phyloP scores from a whole-genome alignment of 35 echinoderm and acorn worm genomes.

The Strongylocentrotus purpuratus region DNA sequence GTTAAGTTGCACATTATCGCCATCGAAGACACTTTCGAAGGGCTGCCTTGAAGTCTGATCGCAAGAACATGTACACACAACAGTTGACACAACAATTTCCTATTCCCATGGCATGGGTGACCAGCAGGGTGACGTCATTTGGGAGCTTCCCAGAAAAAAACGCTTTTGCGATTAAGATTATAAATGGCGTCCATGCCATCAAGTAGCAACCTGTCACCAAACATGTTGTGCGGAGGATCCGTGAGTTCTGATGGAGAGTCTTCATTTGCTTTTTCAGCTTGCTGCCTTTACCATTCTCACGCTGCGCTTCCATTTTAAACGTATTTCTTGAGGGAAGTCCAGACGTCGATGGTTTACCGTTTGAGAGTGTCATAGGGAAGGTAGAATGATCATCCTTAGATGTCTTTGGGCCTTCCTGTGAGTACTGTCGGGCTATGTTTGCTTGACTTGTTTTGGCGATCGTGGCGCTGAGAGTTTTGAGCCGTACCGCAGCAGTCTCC shows the following conservation, averaged over 20 bases:
- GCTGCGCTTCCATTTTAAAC: background rate
- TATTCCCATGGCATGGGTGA: background rate
- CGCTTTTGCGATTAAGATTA: background rate
- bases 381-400: background rate
- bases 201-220: background rate
- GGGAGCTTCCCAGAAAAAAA: background rate
- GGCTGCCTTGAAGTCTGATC: background rate
- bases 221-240: background rate
- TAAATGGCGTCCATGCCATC: background rate
- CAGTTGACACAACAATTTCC: background rate
- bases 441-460: background rate
- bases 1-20: background rate
- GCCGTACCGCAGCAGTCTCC: background rate
- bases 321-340: background rate
- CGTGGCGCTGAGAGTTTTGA: background rate
- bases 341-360: background rate
- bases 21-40: background rate
- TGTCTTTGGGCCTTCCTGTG: background rate
- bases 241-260: background rate
- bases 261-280: background rate
- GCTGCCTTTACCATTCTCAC: background rate
- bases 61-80: background rate
- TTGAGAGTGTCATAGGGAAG: background rate
- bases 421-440: background rate
- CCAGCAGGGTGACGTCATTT: background rate